phyloP scores from a whole-genome alignment of 2,797 vertebrate species.

The Glossophaga mutica region DNA sequence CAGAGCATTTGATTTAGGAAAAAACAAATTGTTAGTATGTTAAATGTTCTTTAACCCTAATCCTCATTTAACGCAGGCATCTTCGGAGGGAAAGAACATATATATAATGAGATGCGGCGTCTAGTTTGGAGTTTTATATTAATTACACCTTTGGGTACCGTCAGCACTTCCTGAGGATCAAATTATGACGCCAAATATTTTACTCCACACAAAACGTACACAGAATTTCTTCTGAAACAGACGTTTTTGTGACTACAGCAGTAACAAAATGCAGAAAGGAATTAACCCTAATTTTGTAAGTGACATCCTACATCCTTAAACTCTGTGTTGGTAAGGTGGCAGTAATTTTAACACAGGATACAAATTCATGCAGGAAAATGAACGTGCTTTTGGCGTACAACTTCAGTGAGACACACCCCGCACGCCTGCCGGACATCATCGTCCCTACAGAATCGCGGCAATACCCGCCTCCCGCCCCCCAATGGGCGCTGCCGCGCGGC shows the following conservation, averaged over 20 bases:
- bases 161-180: neutral
- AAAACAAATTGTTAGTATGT: neutral
- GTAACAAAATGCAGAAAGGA: neutral
- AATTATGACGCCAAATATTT: neutral
- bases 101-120: neutral
- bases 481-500: fast-evolving
- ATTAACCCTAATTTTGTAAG: neutral
- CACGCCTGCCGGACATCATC: neutral
- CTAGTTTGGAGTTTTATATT: neutral
- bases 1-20: neutral
- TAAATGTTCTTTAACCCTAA: neutral
- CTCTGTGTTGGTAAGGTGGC: neutral
- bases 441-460: neutral
- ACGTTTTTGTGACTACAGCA: neutral
- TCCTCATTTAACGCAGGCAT: neutral
- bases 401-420: conserved; percentile 34
- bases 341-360: neutral
- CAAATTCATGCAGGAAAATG: neutral
- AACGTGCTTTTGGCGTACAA: conserved; percentile 31
- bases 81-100: neutral
- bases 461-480: neutral
- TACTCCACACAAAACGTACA: neutral
- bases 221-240: neutral
- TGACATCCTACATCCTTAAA: neutral
- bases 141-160: neutral